Conservation (phyloP, 2,797 vertebrate genomes). For the Micropoecilia bifurca region DNA sequence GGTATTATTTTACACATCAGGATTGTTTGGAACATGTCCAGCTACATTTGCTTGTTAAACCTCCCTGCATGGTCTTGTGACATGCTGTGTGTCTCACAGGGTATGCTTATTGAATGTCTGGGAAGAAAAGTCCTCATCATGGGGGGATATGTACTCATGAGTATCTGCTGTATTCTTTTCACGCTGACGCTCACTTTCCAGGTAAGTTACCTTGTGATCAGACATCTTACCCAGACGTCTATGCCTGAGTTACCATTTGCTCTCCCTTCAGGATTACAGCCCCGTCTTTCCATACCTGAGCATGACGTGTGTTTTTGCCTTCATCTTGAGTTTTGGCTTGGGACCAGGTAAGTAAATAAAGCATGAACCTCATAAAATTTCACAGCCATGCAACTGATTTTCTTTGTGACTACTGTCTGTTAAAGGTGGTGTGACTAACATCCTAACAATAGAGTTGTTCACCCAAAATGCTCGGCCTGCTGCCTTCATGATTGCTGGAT, state of each 20-base stretch:
- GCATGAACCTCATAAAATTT: background rate
- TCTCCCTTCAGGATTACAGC: conserved; percentile 72
- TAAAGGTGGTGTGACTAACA: conserved; percentile 90
- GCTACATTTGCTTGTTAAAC: background rate
- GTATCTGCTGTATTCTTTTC: conserved; percentile 85
- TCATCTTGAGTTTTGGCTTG: conserved; percentile 93
- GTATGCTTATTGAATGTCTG: conserved; percentile 86
- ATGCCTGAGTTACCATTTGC: background rate
- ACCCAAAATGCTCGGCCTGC: conserved; percentile 86
- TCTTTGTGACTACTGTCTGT: background rate
- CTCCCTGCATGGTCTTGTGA: conserved; percentile 51
- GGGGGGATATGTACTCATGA: conserved; percentile 90
- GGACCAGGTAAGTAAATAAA: conserved; percentile 85
- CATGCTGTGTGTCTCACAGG: conserved; percentile 77
- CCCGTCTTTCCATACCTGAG: conserved; percentile 87
- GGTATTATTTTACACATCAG: background rate
- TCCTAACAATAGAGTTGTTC: conserved; percentile 87
- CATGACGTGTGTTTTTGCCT: conserved; percentile 86
- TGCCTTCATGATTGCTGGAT: conserved; percentile 83
- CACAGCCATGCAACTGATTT: background rate
- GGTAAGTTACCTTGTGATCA: conserved; percentile 67
- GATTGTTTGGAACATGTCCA: background rate
- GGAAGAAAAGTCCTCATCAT: conserved; percentile 87
- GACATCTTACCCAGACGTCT: background rate
- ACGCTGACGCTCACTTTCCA: conserved; percentile 87